Conservation (phyloP, 1,140 invertebrate species). For the Cryptotermes secundus region DNA sequence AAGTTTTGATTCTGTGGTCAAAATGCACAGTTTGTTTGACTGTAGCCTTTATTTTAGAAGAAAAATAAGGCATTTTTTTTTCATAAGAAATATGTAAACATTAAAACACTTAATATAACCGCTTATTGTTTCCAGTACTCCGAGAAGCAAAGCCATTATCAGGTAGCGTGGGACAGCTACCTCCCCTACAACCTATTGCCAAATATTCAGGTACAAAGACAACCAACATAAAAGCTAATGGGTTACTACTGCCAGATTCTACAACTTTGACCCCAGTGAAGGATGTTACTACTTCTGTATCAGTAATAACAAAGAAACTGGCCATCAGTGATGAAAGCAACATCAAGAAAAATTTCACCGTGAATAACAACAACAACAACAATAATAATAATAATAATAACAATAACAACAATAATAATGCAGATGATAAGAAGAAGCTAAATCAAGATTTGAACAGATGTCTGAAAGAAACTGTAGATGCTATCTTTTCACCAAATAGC, state of each 20-base stretch:
- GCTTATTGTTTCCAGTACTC: conserved; percentile 45
- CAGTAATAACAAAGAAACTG: conserved; percentile 45
- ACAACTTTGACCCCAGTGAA: conserved; percentile 50
- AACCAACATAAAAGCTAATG: conserved; percentile 42
- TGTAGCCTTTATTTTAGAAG: neutral
- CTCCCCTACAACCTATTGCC: conserved; percentile 50
- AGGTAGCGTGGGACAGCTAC: conserved; percentile 45
- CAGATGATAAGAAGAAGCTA: conserved; percentile 23
- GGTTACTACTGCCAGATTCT: conserved; percentile 43
- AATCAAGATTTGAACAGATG: conserved; percentile 47
- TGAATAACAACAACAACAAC: neutral
- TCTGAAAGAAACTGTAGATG: conserved; percentile 44
- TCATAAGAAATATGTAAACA: neutral
- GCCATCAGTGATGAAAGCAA: neutral
- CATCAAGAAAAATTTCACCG: neutral
- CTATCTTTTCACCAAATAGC: conserved; percentile 46
- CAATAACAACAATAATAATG: neutral
- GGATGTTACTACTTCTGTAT: conserved; percentile 50
- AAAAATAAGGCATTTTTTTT: neutral
- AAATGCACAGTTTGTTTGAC: neutral
- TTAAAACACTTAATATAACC: conserved; percentile 23
- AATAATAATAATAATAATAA: neutral
- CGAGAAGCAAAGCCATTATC: conserved; percentile 47
- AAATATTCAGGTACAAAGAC: conserved; percentile 44
- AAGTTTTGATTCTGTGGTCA: conserved; percentile 38